Evolutionary conservation across 2,113 vertebrate genomes (phyloP).

Genomic region (Salminus brasiliensis): DNA sequence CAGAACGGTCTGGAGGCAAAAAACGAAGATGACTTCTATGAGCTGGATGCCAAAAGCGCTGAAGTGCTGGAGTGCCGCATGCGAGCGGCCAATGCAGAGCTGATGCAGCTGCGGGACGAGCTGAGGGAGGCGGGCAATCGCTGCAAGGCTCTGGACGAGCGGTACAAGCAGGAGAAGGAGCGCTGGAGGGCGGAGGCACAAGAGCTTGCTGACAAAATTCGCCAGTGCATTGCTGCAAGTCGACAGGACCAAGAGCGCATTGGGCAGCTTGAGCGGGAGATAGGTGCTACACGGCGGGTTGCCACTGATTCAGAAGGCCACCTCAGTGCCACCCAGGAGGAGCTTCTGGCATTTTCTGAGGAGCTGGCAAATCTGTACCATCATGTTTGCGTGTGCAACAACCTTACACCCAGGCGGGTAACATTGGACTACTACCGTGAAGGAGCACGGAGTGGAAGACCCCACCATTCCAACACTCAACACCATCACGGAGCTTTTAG

Average conservation of each 20-base stretch:
- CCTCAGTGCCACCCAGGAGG: slow-evolving; percentile 80
- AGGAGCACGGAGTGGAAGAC: slow-evolving; percentile 56
- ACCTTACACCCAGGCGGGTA: slow-evolving; percentile 81
- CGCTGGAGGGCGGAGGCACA: slow-evolving; percentile 75
- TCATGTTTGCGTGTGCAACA: slow-evolving; percentile 83
- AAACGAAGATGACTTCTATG: slow-evolving; percentile 64
- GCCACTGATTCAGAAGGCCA: slow-evolving; percentile 79
- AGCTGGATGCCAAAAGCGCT: slow-evolving; percentile 73
- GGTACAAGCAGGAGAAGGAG: slow-evolving; percentile 76
- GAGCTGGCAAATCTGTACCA: slow-evolving; percentile 85
- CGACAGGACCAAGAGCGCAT: slow-evolving; percentile 79
- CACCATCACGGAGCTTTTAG: slow-evolving; percentile 55
- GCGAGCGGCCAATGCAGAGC: slow-evolving; percentile 70
- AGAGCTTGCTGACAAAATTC: slow-evolving; percentile 78
- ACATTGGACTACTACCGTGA: slow-evolving; percentile 82
- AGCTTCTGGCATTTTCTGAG: slow-evolving; percentile 82
- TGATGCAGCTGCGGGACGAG: slow-evolving; percentile 73
- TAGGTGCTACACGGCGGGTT: slow-evolving; percentile 75
- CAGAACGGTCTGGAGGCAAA: slow-evolving; percentile 39
- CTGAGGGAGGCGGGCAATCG: slow-evolving; percentile 72
- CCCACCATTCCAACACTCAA: slow-evolving; percentile 54
- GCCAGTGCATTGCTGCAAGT: slow-evolving; percentile 76
- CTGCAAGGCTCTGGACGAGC: slow-evolving; percentile 71
- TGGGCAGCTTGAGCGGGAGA: slow-evolving; percentile 77
- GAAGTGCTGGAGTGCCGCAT: slow-evolving; percentile 75